These are phyloP conservation scores for Trachymyrmex septentrionalis DNA, from an alignment of 1,140 invertebrate species.

Conservation along the genomic window DNA sequence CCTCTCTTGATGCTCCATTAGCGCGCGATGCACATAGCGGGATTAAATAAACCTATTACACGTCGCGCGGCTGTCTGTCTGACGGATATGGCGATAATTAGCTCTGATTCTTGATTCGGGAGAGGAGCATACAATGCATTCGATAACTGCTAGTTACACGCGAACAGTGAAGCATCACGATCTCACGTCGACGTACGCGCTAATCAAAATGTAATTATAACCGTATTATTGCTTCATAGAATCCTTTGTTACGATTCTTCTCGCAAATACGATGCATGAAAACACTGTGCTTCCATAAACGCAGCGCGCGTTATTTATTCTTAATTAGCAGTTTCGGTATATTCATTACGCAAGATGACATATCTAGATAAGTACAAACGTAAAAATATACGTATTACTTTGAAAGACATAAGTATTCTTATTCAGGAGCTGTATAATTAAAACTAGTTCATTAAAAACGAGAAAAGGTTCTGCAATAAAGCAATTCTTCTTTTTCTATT, in stretches of 20 bases:
- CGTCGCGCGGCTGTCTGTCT: constrained; percentile 25
- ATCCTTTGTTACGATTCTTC: constrained; percentile 21
- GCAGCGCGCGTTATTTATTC: background rate
- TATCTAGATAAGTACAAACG: background rate
- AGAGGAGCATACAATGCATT: constrained; percentile 26
- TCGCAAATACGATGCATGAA: background rate
- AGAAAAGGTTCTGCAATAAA: no score
- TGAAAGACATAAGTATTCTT: background rate
- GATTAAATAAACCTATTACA: constrained; percentile 56
- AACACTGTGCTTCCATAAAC: background rate
- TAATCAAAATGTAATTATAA: constrained; percentile 35
- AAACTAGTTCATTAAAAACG: constrained; percentile 5
- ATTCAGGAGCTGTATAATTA: background rate
- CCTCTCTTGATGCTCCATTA: constrained; percentile 8
- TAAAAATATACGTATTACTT: background rate
- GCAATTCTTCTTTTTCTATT: no score
- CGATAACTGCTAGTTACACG: constrained; percentile 37
- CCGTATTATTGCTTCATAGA: background rate
- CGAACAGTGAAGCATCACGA: background rate
- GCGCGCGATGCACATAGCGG: background rate
- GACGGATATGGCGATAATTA: constrained; percentile 41
- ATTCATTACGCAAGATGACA: constrained; percentile 2
- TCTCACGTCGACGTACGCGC: background rate
- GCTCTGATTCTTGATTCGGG: constrained; percentile 44
- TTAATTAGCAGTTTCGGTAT: constrained; percentile 2